Evolutionary conservation across 2,113 vertebrate genomes (phyloP), one percentile per base, ranked within the genome.

Genomic region (Mus spicilegus): DNA sequence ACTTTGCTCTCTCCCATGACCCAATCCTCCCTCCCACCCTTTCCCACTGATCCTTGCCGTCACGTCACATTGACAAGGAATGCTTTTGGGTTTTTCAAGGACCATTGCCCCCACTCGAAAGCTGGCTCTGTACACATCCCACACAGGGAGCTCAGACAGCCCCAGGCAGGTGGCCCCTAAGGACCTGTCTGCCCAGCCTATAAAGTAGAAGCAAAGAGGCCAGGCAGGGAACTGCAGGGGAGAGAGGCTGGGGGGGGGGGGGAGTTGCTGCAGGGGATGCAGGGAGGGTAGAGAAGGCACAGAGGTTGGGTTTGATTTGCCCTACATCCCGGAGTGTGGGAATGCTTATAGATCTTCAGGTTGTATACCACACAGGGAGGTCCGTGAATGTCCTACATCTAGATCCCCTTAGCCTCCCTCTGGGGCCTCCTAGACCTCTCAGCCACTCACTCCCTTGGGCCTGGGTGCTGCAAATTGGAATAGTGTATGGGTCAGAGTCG

Each of bases 51-150:
- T 84, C 94, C 95, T 49, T 91, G 63, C 24, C 42, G 90, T 97
- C 97, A 97, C 77, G 82, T 95, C 96, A 95, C 96, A 96, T 94
- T 97, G 97, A 92, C 54, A 26, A 95, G 86, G 88, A 97, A 97
- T 92, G 97, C 86, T 94, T 91, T 89, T 6, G 19, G 24, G 80
- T 7, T 0, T 78, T 89, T 97, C 97, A 97, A 95, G 97, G 96
- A 75, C 97, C 92, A 95, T 97, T 96, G 94, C 95, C 76, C 84
- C 58, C 65, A 85, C 90, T 92, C 4, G 2, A 81, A 86, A n/a
- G 56, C 91, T n/a, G 33, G 42, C 58, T 58, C 90, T 85, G 51
- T 77, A 84, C 70, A 88, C 7, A 72, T 88, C 93, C 58, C 90
- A 84, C 0, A 5, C 72, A 86, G 87, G 93, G 56, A 92, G 63